Conservation (phyloP, 2,113 vertebrate genomes). For the Balaeniceps rex region DNA sequence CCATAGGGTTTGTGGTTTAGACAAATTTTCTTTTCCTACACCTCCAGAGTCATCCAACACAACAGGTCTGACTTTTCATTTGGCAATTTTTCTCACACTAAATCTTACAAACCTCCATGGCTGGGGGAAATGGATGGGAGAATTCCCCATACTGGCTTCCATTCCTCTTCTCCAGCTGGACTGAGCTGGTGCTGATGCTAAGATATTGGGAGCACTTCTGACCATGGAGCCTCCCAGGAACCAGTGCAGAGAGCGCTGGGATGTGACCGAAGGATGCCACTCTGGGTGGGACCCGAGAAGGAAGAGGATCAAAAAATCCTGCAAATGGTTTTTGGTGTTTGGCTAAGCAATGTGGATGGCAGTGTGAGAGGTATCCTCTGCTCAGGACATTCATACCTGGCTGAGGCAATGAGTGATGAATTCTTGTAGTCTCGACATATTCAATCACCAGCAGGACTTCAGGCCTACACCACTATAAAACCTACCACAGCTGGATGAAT, state of each 20-base stretch:
- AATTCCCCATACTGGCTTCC: neutral
- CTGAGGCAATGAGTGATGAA: neutral
- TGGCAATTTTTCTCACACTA: neutral
- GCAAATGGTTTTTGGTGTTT: neutral
- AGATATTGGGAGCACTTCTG: neutral
- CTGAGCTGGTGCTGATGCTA: neutral
- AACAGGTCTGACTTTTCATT: neutral
- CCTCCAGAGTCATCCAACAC: neutral
- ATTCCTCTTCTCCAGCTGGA: neutral
- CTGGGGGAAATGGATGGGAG: neutral
- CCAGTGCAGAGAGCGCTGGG: neutral
- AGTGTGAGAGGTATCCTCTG: neutral
- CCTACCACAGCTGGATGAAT: neutral
- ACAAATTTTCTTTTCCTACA: neutral
- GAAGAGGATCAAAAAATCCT: neutral
- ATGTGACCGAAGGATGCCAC: neutral
- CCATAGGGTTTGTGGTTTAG: neutral
- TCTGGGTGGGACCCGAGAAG: neutral
- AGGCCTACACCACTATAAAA: neutral
- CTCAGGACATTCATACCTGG: neutral
- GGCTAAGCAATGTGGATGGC: neutral
- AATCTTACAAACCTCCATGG: neutral
- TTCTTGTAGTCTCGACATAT: neutral
- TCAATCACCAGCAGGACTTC: neutral
- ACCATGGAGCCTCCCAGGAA: neutral